phyloP scores from a whole-genome alignment of 2,888 invertebrate species.

The Hemicrepidius hirtus region DNA sequence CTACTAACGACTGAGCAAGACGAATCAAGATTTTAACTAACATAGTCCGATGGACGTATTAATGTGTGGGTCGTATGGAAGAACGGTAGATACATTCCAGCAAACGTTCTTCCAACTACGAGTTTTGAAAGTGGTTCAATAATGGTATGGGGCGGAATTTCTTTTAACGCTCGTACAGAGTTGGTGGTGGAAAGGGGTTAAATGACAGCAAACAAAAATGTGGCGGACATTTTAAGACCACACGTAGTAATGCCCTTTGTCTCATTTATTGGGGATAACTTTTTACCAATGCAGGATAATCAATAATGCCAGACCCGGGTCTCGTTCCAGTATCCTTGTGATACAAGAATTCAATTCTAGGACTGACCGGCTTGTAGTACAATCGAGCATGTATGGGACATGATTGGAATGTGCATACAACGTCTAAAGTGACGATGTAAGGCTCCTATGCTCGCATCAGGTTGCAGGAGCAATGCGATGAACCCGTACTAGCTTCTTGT shows the following conservation, averaged over 20 bases:
- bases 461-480: no score
- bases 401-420: no score
- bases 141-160: neutral
- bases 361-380: neutral
- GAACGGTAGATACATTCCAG: neutral
- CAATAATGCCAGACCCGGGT: neutral
- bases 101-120: neutral
- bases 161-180: neutral
- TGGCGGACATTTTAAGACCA: neutral
- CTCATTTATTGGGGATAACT: conserved; percentile 1
- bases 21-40: neutral
- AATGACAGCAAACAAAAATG: neutral
- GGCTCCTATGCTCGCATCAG: no score
- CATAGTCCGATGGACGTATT: neutral
- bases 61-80: conserved; percentile 2
- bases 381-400: neutral
- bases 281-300: neutral
- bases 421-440: no score
- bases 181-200: neutral
- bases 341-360: neutral
- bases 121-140: neutral
- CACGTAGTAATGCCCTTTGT: conserved; percentile 4
- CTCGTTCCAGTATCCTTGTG: neutral
- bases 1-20: neutral
- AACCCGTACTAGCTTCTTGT: no score